Base-by-base conservation (phyloP, 2,888 invertebrate genomes). In the Macrostomum cliftonense region DNA sequence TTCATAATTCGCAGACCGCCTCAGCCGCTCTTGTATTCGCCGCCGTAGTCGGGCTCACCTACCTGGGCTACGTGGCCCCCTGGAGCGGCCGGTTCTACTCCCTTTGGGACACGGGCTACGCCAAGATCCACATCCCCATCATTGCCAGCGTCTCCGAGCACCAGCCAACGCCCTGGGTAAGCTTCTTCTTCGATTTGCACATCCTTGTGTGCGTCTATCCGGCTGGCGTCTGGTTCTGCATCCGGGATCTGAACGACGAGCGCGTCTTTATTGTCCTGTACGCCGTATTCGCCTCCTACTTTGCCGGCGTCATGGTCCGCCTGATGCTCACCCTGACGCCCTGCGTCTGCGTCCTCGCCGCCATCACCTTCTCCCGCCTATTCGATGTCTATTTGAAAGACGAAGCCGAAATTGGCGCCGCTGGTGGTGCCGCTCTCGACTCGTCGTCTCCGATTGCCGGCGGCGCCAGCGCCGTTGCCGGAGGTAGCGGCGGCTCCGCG, bases 301-400 rank as follows among this genome's bases (percentile, higher is more conserved):
- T 97, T 73, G 97, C 97, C 45, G 97, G 97, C 17, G 97, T 97
- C 36, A 97, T 97, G 97, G 95, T 97, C 2, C 82, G 97, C 45
- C 75, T 97, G 54, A 99, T 97, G 93, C 73, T 99, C 59, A 97
- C 95, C 0, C 72, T 99, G 49, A 97, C 97, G 0, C 97, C 97
- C 0, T 89, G 91, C 1, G 97, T 99, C 11, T 97, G 97, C 68
- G 87, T 97, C 63, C 76, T 95, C 49, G 70, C 74, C 39, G 93
- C 93, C 19, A 82, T 97, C 50, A 88, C 93, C 1, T 95, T 97
- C 74, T 93, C 93, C 9, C 63, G 16, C 5, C 40, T 88, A 0
- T 75, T 93, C 53, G 86, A 88, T 59, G 76, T 87, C 46, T 87
- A 83, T 64, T 73, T 93, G 43, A 79, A 82, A 58, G 81, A 71